A percentile compares a stretch with the other conserved stretches of the same genome.
phyloP scores from a whole-genome alignment of 2,797 vertebrate genomes.

The Philypnodon macrostomus region DNA sequence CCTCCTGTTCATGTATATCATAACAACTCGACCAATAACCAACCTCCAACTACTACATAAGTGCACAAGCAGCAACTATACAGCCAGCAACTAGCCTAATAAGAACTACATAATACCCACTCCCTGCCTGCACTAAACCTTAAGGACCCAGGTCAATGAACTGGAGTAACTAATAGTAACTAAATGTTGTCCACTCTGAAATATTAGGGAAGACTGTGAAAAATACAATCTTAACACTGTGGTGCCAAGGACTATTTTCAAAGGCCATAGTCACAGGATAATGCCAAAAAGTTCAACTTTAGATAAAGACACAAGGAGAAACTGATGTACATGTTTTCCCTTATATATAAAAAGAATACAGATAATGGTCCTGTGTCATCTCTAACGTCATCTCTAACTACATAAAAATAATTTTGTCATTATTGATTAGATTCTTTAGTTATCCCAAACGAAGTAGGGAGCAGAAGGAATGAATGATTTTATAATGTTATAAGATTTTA shows the following conservation, averaged over 20 bases:
- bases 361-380: no score
- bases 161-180: background rate
- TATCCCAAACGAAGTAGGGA: no score
- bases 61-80: background rate
- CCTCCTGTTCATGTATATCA: constrained; percentile 11
- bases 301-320: no score
- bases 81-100: background rate
- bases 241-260: background rate
- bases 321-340: no score
- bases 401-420: no score
- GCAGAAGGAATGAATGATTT: no score
- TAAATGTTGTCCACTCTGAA: background rate
- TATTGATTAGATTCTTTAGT: no score
- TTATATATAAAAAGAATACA: no score
- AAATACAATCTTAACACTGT: constrained; percentile 24
- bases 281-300: background rate
- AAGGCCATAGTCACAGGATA: background rate
- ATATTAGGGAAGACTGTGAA: constrained; percentile 41
- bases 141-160: constrained; percentile 7
- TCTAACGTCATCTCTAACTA: no score
- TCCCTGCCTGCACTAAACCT: background rate
- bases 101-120: background rate
- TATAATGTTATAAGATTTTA: no score
- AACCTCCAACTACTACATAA: constrained; percentile 7
- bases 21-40: constrained; percentile 4